phyloP scores from a whole-genome alignment of 2,797 vertebrate species.

The Tapera naevia region DNA sequence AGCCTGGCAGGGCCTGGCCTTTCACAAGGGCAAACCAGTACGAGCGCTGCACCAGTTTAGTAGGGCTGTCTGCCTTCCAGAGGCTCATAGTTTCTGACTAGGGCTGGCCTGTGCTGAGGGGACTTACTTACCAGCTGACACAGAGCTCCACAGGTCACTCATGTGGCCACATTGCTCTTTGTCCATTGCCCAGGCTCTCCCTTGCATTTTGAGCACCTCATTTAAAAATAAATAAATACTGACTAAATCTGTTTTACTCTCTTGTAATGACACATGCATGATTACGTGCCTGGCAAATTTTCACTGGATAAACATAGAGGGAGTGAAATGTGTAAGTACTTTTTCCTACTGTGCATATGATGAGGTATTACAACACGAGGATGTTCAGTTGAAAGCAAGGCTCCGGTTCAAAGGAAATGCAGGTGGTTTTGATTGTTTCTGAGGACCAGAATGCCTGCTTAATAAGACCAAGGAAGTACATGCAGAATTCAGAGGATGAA shows the following conservation, averaged over 20 bases:
- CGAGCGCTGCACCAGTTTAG: background rate
- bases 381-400: slow-evolving; percentile 50
- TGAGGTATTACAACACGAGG: slow-evolving; percentile 56
- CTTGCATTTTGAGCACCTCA: fast-evolving
- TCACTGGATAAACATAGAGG: slow-evolving; percentile 32
- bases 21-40: background rate
- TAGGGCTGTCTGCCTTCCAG: background rate
- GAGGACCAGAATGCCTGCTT: slow-evolving; percentile 32
- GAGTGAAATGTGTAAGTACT: slow-evolving; percentile 46
- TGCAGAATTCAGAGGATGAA: slow-evolving; percentile 40
- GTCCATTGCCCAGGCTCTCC: background rate
- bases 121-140: background rate
- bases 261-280: slow-evolving; percentile 34
- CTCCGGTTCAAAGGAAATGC: slow-evolving; percentile 58
- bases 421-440: slow-evolving; percentile 61
- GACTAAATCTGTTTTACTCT: background rate
- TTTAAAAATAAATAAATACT: slow-evolving; percentile 3
- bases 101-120: fast-evolving
- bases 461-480: slow-evolving; percentile 58
- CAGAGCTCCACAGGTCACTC: fast-evolving
- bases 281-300: slow-evolving; percentile 59
- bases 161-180: fast-evolving
- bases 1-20: background rate
- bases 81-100: background rate
- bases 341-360: slow-evolving; percentile 60